Base-by-base conservation (phyloP, 2,797 vertebrate genomes). In the Clangula hyemalis region DNA sequence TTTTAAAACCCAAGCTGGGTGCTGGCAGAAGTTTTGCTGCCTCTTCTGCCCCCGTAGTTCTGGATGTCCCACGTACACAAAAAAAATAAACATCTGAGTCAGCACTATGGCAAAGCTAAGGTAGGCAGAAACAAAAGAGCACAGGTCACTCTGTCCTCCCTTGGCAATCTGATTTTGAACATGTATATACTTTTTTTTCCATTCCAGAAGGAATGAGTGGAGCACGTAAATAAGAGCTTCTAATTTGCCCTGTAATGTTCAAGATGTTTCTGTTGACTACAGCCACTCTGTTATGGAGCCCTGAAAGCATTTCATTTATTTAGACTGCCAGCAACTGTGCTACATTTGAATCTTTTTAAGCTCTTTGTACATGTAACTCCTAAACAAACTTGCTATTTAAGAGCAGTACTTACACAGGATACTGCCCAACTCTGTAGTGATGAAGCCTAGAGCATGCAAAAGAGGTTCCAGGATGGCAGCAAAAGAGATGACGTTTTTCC, bases 401-500 rank as follows among this genome's bases (percentile, higher is more conserved):
- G 49, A 49, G 45, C 71, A 45, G 10, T 84, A 20, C 13, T 58
- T 76, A 51, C 45, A 56, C 15, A 62, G 19, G n/a, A 7, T 65
- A 25, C 56, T 84, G 24, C 27, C 91, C 68, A 68, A 21, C 22
- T 24, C 3, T 6, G 20, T 62, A 7, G 27, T 70, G 27, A 68
- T 62, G 62, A 88, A 84, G 86, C 11, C 7, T 47, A 56, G 14
- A 21, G 34, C n/a, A 20, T 43, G 68, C 34, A 41, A 70, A 84
- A 78, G 30, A 71, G 19, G 21, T 72, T 87, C 28, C 15, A 88
- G 51, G 14, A 17, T 73, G 64, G 36, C 66, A 73, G 66, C 62
- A 81, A 62, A 43, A n/a, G 3, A 70, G 17, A 19, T 66, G 43
- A 78, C 1, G 0, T 0, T 34, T 73, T 75, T 54, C 32, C 0